Evolutionary conservation across 23 tunicate species (phyloP).

Genomic region (Trididemnum clinides): DNA sequence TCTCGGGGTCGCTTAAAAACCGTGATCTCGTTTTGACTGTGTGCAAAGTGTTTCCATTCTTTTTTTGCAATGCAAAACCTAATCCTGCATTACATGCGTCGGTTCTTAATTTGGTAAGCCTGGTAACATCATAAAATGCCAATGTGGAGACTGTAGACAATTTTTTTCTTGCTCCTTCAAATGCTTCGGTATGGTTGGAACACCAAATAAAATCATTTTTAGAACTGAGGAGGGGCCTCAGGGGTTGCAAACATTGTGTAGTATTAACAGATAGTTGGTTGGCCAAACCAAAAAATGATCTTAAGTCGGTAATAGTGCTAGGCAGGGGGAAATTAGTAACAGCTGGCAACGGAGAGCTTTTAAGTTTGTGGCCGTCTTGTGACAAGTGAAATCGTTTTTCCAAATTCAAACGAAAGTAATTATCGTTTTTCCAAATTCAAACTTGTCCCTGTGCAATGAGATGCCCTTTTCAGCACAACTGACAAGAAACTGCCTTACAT

Average conservation of each 20-base stretch:
- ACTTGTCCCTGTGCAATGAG: neutral
- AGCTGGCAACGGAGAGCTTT: neutral
- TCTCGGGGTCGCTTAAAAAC: neutral
- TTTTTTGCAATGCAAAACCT: neutral
- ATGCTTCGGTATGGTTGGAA: neutral
- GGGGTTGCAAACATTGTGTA: too few species aligned
- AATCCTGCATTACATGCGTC: neutral
- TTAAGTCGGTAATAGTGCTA: neutral
- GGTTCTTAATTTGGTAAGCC: neutral
- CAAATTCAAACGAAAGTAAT: neutral
- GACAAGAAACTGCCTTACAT: constrained; percentile 2
- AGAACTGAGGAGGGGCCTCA: too few species aligned
- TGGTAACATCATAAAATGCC: neutral
- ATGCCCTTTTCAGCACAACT: neutral
- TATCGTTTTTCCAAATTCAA: neutral
- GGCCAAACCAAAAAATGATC: constrained; percentile 10
- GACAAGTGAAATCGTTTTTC: too few species aligned
- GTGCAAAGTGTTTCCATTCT: neutral
- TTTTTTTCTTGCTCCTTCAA: neutral
- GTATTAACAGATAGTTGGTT: neutral
- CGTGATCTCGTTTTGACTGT: constrained; percentile 9
- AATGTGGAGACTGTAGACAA: neutral
- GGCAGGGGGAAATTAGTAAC: neutral
- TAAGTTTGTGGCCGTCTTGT: neutral
- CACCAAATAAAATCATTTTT: neutral